Evolutionary conservation across 2,888 invertebrate species (phyloP).

Genomic region (Machimus atricapillus): DNA sequence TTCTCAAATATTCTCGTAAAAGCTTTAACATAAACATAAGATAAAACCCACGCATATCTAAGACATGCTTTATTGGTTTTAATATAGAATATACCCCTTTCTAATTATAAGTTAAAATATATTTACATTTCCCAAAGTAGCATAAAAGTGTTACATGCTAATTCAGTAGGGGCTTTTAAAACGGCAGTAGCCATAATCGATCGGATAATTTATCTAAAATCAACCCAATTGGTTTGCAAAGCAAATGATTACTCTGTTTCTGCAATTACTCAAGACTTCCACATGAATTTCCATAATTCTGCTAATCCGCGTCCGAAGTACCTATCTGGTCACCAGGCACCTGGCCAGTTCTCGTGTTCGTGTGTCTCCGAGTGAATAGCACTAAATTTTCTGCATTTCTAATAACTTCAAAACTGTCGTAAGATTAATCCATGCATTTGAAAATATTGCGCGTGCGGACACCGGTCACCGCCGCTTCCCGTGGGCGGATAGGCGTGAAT

Average conservation of each 20-base stretch:
- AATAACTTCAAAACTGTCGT: conserved; percentile 11
- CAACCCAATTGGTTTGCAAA: not conserved
- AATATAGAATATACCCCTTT: not conserved
- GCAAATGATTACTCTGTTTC: not conserved
- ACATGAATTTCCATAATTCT: not conserved
- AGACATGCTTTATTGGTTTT: not conserved
- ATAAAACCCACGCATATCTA: not conserved
- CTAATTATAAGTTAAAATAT: not conserved
- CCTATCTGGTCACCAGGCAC: not conserved
- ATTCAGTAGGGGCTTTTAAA: not conserved
- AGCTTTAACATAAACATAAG: not conserved
- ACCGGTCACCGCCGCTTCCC: conserved; percentile 3
- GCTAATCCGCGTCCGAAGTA: not conserved
- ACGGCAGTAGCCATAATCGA: not conserved
- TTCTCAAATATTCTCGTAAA: not conserved
- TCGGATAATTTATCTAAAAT: not conserved
- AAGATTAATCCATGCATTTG: not conserved
- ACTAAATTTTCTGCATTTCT: conserved; percentile 3
- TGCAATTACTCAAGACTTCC: not conserved
- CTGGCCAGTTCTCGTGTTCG: not conserved
- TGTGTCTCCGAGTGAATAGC: not conserved
- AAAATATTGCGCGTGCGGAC: conserved; percentile 25
- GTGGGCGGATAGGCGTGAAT: conserved; percentile 35
- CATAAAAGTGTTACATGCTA: not conserved
- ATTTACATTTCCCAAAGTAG: not conserved